Evolutionary conservation across 92 coral and sea anemone species (phyloP), one percentile per base, ranked within the genome.

Genomic region (Bergia sp.): DNA sequence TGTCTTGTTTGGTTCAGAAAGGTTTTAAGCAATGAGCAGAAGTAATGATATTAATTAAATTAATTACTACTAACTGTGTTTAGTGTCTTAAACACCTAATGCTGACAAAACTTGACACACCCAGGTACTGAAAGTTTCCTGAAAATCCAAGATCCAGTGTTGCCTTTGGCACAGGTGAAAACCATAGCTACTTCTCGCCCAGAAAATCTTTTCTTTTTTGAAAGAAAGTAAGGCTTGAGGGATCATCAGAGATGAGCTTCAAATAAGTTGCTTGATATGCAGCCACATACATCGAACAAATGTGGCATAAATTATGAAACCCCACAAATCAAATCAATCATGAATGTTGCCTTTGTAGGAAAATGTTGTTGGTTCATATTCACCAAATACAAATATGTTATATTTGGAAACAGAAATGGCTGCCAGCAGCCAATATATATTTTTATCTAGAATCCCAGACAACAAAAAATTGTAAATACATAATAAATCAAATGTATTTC

Each of bases 381-480:
- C 87, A 45, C 0, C 64, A 41, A 44, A 37, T 71, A 29, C 58
- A 65, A 44, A 66, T 18, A 38, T 20, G 21, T 0, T 42, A 44
- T 67, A 67, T 82, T 45, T 42, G n/a, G 2, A 67, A 73, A 37
- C 74, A 21, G 6, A 23, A 84, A 37, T 18, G 16, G 79, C 79
- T 69, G 66, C 44, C 77, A 43, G n/a, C 79, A 84, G 87, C 78
- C 29, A 38, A 71, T 6, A 61, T 84, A 72, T 82, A 84, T 69
- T 84, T 84, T 84, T 84, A 44, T 84, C 78, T 10, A 37, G 38
- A 71, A 71, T 53, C 10, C 38, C 29, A 39, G 45, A 40, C 64
- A 82, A 12, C 11, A 36, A 45, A 45, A 29, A 36, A 84, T 38
- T 84, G 87, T 84, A 84, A 84, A 84, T 84, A 84, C 23, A 84